Conservation (phyloP, 2,113 vertebrate species). For the Zapornia atra region DNA sequence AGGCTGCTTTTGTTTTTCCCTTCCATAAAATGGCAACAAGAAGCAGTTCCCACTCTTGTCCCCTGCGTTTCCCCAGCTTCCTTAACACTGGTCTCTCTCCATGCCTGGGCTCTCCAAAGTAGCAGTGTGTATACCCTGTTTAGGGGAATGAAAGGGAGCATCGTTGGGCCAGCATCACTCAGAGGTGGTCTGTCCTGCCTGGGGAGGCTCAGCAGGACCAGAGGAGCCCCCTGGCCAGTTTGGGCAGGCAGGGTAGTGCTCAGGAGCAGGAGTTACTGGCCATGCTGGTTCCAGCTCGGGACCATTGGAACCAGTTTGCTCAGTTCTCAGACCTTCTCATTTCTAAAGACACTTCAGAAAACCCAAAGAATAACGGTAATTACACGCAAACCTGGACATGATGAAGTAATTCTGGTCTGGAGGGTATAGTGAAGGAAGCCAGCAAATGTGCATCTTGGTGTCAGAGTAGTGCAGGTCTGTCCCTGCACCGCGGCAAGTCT, state of each 20-base stretch:
- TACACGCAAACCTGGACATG: not conserved
- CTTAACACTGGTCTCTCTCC: not conserved
- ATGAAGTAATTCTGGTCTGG: not conserved
- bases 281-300: not conserved
- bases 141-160: not conserved
- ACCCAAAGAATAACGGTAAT: not conserved
- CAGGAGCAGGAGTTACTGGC: not conserved
- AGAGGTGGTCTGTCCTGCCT: not conserved
- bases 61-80: not conserved
- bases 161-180: accelerated
- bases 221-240: not conserved
- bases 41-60: not conserved
- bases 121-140: not conserved
- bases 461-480: not conserved
- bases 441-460: not conserved
- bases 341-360: not conserved
- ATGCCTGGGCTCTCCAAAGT: accelerated
- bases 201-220: not conserved
- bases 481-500: not conserved
- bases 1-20: not conserved
- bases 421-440: accelerated
- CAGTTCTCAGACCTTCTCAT: not conserved
- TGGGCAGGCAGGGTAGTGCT: not conserved
- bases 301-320: not conserved
- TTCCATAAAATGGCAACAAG: not conserved